phyloP scores from a whole-genome alignment of 2,113 vertebrate species.

The Malurus cyaneus region DNA sequence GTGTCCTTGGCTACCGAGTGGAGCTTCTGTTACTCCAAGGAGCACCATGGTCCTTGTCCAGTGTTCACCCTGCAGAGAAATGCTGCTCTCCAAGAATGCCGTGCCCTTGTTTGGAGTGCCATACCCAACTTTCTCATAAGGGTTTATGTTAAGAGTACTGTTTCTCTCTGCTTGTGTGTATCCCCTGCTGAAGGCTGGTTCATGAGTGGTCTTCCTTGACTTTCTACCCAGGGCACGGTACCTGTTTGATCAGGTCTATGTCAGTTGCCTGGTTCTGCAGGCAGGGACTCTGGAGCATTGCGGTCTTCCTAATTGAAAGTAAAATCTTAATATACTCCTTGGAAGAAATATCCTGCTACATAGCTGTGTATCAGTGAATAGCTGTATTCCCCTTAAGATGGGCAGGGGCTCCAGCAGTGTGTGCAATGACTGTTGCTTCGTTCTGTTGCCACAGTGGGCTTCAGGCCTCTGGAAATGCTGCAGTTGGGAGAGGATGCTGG shows the following conservation, averaged over 20 bases:
- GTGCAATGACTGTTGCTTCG: not conserved
- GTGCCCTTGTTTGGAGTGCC: not conserved
- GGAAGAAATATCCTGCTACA: not conserved
- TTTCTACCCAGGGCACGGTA: not conserved
- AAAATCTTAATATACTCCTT: not conserved
- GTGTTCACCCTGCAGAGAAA: not conserved
- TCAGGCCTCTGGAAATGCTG: not conserved
- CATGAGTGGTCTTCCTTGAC: rapidly evolving
- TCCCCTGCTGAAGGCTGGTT: not conserved
- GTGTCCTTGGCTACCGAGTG: rapidly evolving
- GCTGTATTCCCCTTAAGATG: not conserved
- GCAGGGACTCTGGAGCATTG: not conserved
- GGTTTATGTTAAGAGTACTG: not conserved
- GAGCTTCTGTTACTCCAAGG: not conserved
- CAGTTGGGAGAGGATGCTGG: not conserved
- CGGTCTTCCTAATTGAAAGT: not conserved
- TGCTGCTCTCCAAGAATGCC: not conserved
- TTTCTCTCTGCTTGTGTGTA: not conserved
- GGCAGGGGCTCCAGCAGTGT: not conserved
- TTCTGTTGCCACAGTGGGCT: not conserved
- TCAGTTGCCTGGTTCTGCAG: not conserved
- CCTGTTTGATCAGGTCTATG: not conserved
- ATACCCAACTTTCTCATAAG: not conserved
- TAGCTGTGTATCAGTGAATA: not conserved
- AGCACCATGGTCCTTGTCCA: rapidly evolving